Conservation (phyloP, 2,888 invertebrate genomes). For the Masnerella sp. region DNA sequence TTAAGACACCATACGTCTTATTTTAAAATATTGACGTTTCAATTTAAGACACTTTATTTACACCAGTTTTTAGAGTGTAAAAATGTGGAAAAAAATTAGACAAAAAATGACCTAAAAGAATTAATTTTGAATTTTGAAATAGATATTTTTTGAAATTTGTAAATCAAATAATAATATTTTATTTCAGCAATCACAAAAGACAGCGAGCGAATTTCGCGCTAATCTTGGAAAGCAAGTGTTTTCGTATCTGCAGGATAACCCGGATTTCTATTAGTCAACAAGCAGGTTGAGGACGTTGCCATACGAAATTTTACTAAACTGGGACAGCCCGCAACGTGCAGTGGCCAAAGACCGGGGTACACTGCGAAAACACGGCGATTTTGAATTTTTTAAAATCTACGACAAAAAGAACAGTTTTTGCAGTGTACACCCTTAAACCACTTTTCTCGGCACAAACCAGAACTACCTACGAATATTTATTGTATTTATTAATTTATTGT, state of each 20-base stretch:
- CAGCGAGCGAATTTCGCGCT: constrained; percentile 69
- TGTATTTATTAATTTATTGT: constrained; percentile 58
- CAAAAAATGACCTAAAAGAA: no score
- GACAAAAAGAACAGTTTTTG: no score
- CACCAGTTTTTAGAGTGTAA: no score
- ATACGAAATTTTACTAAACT: constrained; percentile 39
- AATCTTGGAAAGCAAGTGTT: constrained; percentile 72
- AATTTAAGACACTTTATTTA: no score
- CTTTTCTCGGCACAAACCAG: no score
- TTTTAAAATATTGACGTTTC: no score
- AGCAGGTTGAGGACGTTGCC: constrained; percentile 28
- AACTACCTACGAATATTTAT: no score
- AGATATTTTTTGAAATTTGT: not conserved
- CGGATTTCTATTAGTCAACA: constrained; percentile 66
- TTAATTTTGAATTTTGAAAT: not conserved
- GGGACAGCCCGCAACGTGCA: constrained; percentile 20
- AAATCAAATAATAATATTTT: not conserved
- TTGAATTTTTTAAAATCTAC: no score
- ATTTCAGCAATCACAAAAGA: constrained; percentile 72
- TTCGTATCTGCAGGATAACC: constrained; percentile 72
- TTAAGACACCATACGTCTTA: no score
- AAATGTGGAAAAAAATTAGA: no score
- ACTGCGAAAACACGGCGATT: no score
- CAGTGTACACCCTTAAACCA: no score
- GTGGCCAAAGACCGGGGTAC: constrained; percentile 57